Base-by-base conservation (phyloP, 2,797 vertebrate species). In the Bryconaethiops microstoma region DNA sequence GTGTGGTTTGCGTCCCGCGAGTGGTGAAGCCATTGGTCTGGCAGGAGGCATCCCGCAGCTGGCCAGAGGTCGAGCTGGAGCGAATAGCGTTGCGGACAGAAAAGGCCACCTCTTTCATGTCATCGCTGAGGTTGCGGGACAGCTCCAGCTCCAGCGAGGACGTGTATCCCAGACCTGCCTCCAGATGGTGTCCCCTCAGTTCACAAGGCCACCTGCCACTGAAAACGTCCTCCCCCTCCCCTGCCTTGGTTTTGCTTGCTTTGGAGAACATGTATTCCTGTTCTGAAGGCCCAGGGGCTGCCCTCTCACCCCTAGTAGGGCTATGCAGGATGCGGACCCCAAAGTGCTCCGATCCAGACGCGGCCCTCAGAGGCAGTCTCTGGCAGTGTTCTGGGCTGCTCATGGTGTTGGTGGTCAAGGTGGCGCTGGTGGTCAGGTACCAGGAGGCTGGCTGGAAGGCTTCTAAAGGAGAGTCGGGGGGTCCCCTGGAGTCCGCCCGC, bases 31-130 rank as follows among this genome's bases (percentile, higher is more conserved):
- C 96, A 1, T 97, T 98, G 80, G 98, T 99, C 89, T 99, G 98
- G 90, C 96, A 98, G 0, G 96, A 96, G 0, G 83, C 96, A 89
- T 99, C 97, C 84, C 95, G 95, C 40, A 96, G 91, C 72, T 65
- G 64, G 29, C 81, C 50, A 57, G 80, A 0, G 73, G 75, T 75
- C 45, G 21, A 78, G 57, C 75, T 0, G 95, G 9, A 91, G 94
- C 96, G 95, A 86, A 97, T 95, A 65, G 95, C 92, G 0, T 95
- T 96, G 65, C 96, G 93, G 62, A 96, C 96, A 0, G 96, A 99
- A 89, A 96, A 97, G 17, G 98, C 98, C 0, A 98, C 98, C 89
- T 99, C 98, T 90, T 99, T 99, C 98, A 99, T 99, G 85, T 99
- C 97, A 0, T 99, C 98, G 0, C 98, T 99, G 95, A 99, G 87